These are phyloP conservation scores for Neodiprion pinetum DNA, from an alignment of 1,140 invertebrate species.

Conservation along the genomic window DNA sequence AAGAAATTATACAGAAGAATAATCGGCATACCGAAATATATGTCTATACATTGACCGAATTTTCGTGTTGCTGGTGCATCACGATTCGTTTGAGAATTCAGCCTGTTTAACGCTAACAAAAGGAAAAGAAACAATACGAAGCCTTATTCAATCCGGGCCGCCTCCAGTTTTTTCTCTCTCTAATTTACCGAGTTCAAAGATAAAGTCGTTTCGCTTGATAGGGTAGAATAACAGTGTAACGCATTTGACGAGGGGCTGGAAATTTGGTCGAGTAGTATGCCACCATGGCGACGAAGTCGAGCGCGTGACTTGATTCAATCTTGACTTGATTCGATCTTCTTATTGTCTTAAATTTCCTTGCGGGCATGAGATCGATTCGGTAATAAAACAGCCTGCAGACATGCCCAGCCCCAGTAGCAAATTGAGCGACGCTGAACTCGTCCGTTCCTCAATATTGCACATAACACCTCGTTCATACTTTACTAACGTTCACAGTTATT, in stretches of 20 bases:
- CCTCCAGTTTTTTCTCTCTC: background rate
- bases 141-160: too few relatives aligned
- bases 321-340: background rate
- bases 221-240: background rate
- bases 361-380: background rate
- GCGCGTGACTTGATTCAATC: conserved; percentile 6
- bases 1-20: too few relatives aligned
- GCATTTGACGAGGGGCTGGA: too few relatives aligned
- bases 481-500: too few relatives aligned
- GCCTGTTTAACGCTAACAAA: too few relatives aligned
- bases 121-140: too few relatives aligned
- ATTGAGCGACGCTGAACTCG: background rate
- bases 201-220: conserved; percentile 3
- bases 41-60: too few relatives aligned
- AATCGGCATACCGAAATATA: too few relatives aligned
- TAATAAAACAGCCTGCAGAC: background rate
- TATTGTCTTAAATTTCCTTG: conserved; percentile 3
- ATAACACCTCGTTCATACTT: too few relatives aligned
- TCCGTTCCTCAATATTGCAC: background rate
- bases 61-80: too few relatives aligned
- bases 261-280: background rate
- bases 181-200: background rate
- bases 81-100: too few relatives aligned
- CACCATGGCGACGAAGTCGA: conserved; percentile 1
- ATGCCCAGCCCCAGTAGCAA: background rate